Percentiles rank a stretch among this genome's conserved stretches.
phyloP scores from a whole-genome alignment of 2,113 vertebrate species.

The Copsychus sechellarum region DNA sequence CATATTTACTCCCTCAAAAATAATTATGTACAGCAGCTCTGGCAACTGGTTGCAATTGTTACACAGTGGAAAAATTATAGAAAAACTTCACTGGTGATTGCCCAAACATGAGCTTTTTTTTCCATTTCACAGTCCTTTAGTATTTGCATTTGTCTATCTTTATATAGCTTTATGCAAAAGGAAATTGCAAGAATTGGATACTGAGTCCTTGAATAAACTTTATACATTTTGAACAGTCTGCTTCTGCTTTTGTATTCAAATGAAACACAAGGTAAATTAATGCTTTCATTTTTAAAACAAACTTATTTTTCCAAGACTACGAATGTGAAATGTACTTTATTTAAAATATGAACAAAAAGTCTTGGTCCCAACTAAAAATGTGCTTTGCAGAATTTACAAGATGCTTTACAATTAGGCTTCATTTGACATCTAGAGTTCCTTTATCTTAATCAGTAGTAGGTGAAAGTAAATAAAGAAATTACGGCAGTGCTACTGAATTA shows the following conservation, averaged over 20 bases:
- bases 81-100: background rate
- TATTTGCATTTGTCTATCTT: background rate
- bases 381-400: background rate
- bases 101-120: background rate
- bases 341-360: background rate
- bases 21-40: background rate
- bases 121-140: background rate
- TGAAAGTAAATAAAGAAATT: background rate
- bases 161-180: constrained; percentile 32
- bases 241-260: constrained; percentile 19
- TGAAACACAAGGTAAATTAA: background rate
- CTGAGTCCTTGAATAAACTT: constrained; percentile 58
- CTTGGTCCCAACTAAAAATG: background rate
- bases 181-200: constrained; percentile 31
- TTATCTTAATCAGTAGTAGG: background rate
- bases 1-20: background rate
- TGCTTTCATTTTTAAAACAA: background rate
- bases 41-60: background rate
- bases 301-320: background rate
- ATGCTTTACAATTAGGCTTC: background rate
- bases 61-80: background rate
- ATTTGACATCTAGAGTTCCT: background rate
- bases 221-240: constrained; percentile 42
- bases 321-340: background rate
- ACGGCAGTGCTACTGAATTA: background rate